Conservation (phyloP, 1,140 invertebrate species). For the Panulirus ornatus region DNA sequence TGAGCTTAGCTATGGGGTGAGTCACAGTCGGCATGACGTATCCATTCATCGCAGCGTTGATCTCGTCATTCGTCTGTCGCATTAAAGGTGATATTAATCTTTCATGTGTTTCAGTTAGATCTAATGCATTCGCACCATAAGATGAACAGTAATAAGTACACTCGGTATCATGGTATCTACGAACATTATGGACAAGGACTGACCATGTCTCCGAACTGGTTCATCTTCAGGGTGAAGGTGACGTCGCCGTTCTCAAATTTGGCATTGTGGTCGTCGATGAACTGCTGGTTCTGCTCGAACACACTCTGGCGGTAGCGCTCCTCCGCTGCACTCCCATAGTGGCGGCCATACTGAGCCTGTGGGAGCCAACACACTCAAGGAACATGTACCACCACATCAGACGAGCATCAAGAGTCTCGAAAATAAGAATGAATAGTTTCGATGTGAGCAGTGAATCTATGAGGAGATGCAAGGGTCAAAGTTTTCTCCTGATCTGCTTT, state of each 20-base stretch:
- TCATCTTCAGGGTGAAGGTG: constrained; percentile 43
- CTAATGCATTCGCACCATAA: no score
- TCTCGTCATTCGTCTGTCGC: constrained; percentile 46
- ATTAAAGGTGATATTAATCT: no score
- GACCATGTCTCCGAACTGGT: constrained; percentile 49
- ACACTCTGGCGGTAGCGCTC: constrained; percentile 24
- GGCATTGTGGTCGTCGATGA: constrained; percentile 38
- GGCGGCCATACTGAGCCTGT: constrained; percentile 24
- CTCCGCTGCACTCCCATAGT: constrained; percentile 1
- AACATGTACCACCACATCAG: neutral
- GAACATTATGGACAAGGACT: no score
- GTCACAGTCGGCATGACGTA: neutral
- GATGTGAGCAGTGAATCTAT: no score
- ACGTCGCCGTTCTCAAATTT: constrained; percentile 8
- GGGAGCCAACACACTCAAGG: no score
- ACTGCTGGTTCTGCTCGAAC: constrained; percentile 36
- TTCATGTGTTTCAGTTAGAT: no score
- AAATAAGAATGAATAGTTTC: neutral
- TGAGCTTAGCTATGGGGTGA: neutral
- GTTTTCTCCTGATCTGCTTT: no score
- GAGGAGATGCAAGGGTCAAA: no score
- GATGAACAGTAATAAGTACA: no score
- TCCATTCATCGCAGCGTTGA: constrained; percentile 40
- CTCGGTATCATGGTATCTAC: no score
- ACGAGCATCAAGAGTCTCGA: neutral